These are phyloP conservation scores for Agriopis marginaria DNA, from an alignment of 2,888 invertebrate genomes.

Conservation along the genomic window DNA sequence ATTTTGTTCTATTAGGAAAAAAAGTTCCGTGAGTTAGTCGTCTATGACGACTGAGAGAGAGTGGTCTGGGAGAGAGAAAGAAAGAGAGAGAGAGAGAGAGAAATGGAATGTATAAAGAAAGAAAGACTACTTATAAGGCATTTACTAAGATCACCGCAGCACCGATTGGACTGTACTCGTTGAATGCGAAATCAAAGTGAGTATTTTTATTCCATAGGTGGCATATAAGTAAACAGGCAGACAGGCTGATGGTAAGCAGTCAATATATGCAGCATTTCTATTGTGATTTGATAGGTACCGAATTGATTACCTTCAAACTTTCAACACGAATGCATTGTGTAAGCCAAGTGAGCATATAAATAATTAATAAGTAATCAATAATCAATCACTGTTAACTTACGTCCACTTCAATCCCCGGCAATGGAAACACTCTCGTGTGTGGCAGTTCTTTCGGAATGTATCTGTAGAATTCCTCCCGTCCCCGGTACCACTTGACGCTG, in stretches of 20 bases:
- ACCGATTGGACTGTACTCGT: neutral
- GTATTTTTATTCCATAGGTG: too few species aligned
- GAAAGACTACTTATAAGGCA: neutral
- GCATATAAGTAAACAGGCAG: too few species aligned
- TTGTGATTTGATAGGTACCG: too few species aligned
- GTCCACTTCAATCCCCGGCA: conserved; percentile 90
- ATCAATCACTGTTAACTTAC: conserved; percentile 83
- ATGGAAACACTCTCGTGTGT: conserved; percentile 90
- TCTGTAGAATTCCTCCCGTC: conserved; percentile 91
- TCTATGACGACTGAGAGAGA: neutral
- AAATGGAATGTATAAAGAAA: neutral
- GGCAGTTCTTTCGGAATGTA: conserved; percentile 93
- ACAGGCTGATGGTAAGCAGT: too few species aligned
- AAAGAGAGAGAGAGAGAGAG: neutral
- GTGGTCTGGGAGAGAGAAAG: too few species aligned
- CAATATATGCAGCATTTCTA: too few species aligned
- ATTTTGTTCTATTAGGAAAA: neutral
- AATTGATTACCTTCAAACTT: too few species aligned
- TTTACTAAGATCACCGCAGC: neutral
- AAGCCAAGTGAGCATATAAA: neutral
- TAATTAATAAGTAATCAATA: neutral
- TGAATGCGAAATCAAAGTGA: neutral
- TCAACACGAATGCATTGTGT: neutral
- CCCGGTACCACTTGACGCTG: conserved; percentile 94
- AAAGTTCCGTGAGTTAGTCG: neutral